These are phyloP conservation scores for Scolanthus callimorphus DNA, from an alignment of 92 coral and sea anemone species.

Conservation along the genomic window DNA sequence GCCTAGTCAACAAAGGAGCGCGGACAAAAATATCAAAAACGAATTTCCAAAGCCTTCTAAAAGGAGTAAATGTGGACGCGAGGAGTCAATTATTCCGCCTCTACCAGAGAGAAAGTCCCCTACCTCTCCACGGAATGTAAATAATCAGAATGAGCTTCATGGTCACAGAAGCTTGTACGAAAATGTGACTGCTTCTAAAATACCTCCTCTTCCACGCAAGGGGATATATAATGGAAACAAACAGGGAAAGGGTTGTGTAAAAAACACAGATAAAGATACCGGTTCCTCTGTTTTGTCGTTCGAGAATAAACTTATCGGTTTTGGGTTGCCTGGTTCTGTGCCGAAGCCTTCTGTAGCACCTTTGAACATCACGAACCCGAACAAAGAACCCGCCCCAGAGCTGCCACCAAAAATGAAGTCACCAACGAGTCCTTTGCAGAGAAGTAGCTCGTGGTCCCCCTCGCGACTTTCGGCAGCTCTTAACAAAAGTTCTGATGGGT, in stretches of 20 bases:
- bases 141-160: background rate
- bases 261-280: too few relatives aligned
- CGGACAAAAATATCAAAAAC: too few relatives aligned
- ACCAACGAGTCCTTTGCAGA: slow-evolving; percentile 1
- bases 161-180: background rate
- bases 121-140: background rate
- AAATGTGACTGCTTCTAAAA: background rate
- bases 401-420: slow-evolving; percentile 46
- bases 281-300: slow-evolving; percentile 14
- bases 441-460: background rate
- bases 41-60: too few relatives aligned
- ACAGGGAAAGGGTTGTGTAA: too few relatives aligned
- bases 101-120: background rate
- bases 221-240: too few relatives aligned
- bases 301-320: slow-evolving; percentile 18
- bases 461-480: slow-evolving; percentile 14
- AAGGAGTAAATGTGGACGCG: too few relatives aligned
- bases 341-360: background rate
- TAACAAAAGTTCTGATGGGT: background rate
- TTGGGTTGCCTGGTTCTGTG: background rate
- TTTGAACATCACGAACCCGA: background rate
- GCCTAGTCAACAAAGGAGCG: too few relatives aligned
- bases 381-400: slow-evolving; percentile 16
- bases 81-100: background rate
- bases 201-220: background rate